These are phyloP conservation scores for Sander lucioperca DNA, from an alignment of 2,113 vertebrate species.

Conservation along the genomic window DNA sequence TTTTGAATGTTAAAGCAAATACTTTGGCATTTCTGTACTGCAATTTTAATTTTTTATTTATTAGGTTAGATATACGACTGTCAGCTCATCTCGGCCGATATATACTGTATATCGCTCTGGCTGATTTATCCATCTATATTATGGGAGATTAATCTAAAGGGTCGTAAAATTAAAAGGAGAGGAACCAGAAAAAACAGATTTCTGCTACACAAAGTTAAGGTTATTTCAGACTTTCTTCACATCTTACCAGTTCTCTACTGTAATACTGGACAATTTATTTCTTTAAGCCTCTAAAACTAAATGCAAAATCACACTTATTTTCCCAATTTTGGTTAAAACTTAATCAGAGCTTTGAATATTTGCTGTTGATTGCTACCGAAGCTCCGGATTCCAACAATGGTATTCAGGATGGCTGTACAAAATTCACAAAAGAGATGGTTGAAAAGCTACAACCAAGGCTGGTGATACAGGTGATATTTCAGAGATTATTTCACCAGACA, in stretches of 20 bases:
- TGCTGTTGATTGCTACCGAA: no score
- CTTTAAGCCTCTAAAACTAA: no score
- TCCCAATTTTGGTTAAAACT: no score
- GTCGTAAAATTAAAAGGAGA: background rate
- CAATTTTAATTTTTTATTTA: background rate
- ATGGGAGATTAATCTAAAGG: no score
- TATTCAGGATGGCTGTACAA: no score
- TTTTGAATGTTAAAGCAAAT: background rate
- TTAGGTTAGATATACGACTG: background rate
- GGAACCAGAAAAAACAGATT: background rate
- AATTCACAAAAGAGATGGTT: background rate
- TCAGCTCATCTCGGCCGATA: no score
- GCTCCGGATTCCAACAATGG: no score
- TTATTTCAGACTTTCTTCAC: background rate
- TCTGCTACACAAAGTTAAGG: background rate
- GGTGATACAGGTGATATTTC: constrained; percentile 30
- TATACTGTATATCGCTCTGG: no score
- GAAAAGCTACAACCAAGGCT: background rate
- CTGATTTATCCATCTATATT: background rate
- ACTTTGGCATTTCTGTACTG: no score
- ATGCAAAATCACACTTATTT: no score
- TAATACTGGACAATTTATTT: no score
- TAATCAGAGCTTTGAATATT: no score
- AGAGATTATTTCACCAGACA: constrained; percentile 10
- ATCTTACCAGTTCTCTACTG: background rate